Conservation (phyloP, 2,113 vertebrate genomes). For the Micromys minutus region DNA sequence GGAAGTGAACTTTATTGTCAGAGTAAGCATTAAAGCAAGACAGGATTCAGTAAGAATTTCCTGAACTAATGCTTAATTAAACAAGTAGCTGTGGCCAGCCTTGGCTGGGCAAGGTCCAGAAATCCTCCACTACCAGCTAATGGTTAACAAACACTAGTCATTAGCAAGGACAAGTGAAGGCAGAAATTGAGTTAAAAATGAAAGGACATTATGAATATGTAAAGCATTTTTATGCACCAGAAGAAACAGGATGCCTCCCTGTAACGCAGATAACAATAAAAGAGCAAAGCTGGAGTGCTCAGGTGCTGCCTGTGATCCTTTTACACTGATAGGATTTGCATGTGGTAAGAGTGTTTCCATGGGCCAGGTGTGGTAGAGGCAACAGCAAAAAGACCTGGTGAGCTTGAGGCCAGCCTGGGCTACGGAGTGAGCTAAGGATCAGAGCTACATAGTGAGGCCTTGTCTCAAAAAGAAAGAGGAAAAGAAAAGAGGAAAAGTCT, state of each 20-base stretch:
- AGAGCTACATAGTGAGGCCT: neutral
- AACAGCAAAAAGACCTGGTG: neutral
- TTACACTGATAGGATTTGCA: neutral
- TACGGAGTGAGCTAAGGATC: neutral
- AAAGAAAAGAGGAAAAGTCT: neutral
- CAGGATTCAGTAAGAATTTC: neutral
- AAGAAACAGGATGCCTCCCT: neutral
- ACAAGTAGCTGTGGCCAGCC: neutral
- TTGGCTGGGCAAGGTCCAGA: neutral
- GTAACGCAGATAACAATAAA: neutral
- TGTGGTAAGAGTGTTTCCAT: neutral
- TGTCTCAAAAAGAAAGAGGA: neutral
- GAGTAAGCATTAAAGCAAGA: constrained; percentile 33
- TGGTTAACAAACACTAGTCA: constrained; percentile 8
- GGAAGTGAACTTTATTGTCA: constrained; percentile 30
- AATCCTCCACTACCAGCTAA: constrained; percentile 6
- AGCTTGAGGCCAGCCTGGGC: neutral
- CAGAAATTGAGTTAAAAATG: neutral
- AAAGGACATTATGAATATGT: neutral
- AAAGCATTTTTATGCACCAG: neutral
- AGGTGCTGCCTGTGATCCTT: neutral
- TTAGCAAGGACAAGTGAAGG: constrained; percentile 22
- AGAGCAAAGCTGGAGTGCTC: neutral
- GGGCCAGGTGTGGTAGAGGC: neutral
- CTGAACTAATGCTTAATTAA: constrained; percentile 20